Percentiles rank a stretch among this genome's conserved stretches.
Conservation (phyloP, 2,888 invertebrate species). For the Chesias legatella region DNA sequence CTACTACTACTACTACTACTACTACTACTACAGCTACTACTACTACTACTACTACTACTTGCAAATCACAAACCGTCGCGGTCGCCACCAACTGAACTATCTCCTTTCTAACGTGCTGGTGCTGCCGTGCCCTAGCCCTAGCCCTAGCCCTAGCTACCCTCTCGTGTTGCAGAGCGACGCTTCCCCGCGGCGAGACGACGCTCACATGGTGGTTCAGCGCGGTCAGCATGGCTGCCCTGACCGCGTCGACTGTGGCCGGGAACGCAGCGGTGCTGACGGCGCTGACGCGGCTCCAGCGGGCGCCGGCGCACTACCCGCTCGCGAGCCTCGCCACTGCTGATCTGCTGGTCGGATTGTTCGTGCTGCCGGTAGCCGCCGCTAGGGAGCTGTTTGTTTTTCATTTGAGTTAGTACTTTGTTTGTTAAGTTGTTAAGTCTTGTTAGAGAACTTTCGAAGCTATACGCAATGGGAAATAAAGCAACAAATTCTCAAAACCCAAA, state of each 20-base stretch:
- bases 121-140: too few species aligned
- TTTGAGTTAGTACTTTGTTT: slow-evolving; percentile 58
- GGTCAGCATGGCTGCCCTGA: slow-evolving; percentile 43
- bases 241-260: slow-evolving; percentile 47
- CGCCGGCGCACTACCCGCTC: slow-evolving; percentile 84
- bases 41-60: too few species aligned
- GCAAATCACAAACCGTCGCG: too few species aligned
- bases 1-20: too few species aligned
- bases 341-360: slow-evolving; percentile 78
- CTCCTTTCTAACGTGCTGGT: too few species aligned
- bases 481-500: too few species aligned
- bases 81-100: too few species aligned
- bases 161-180: slow-evolving; percentile 21
- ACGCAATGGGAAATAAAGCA: too few species aligned
- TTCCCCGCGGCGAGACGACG: slow-evolving; percentile 44
- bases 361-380: slow-evolving; percentile 79
- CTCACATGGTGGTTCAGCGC: slow-evolving; percentile 40
- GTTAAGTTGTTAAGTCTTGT: too few species aligned
- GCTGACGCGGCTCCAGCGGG: slow-evolving; percentile 45
- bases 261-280: slow-evolving; percentile 58
- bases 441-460: too few species aligned
- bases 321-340: slow-evolving; percentile 85
- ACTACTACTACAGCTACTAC: too few species aligned
- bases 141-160: too few species aligned
- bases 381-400: slow-evolving; percentile 78